Evolutionary conservation across 2,113 vertebrate genomes (phyloP).

Genomic region (Cephalopterus ornatus): DNA sequence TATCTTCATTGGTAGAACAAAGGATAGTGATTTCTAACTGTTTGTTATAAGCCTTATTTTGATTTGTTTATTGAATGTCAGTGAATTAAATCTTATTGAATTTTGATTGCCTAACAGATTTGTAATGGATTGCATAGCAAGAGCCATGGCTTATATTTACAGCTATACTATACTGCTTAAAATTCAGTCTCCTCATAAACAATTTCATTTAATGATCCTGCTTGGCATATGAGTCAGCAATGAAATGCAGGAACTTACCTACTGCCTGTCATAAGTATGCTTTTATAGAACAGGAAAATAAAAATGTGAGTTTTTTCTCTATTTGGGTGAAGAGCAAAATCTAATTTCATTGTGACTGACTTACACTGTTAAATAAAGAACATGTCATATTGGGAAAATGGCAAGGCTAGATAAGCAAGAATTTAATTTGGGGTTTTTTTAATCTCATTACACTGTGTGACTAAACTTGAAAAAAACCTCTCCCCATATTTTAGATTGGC

Average conservation of each 20-base stretch:
- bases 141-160: constrained; percentile 11
- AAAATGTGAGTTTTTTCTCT: neutral
- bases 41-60: constrained; percentile 35
- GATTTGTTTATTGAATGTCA: neutral
- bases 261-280: neutral
- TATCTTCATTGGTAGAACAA: neutral
- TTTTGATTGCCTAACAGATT: constrained; percentile 38
- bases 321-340: neutral
- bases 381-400: neutral
- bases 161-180: constrained; percentile 2
- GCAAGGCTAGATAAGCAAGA: neutral
- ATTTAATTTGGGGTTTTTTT: neutral
- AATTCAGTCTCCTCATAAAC: constrained; percentile 5
- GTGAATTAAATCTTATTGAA: constrained; percentile 18
- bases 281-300: neutral
- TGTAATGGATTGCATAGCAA: neutral
- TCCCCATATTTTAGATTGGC: neutral
- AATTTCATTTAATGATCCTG: neutral
- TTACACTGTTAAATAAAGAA: neutral
- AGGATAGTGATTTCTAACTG: neutral
- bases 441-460: neutral
- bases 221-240: neutral
- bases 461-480: neutral
- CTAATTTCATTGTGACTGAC: neutral
- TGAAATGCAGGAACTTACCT: neutral